Evolutionary conservation across 2,888 invertebrate species (phyloP), one percentile per base, ranked within the genome.

Genomic region (Eilema caniola): DNA sequence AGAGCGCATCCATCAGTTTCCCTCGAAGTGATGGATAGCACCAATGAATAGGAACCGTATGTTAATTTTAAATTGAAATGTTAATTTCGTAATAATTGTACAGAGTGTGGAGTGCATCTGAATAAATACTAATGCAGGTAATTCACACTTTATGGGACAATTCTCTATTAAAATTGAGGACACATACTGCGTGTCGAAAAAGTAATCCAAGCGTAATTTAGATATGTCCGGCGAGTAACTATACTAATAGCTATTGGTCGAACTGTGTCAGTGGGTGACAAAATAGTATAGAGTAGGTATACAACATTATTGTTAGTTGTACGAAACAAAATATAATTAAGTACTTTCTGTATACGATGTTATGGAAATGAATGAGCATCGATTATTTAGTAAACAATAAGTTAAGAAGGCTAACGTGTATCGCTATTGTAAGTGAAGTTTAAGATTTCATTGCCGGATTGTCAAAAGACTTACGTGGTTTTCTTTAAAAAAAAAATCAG

Each of bases 31-130:
- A 94, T 91, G 91, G 93, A 95, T 95, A 77, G 86, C 75, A 78
- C 83, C 81, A 78, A 90, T 93, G 92, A 93, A 95, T 93, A 86
- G 86, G 83, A 86, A 92, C 89, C 86, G 33, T 93, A 94, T 95
- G 93, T 80, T 91, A 94, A 95, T 94, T 71, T 77, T 77, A 86
- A 88, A 94, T 95, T 91, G 91, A 92, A 87, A 94, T 95, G 93
- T 87, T 92, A 95, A 95, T 94, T 53, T 86, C 85, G 76, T 87
- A 79, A 90, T 90, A 90, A 92, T 93, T 85, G 83, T 87, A 85
- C 87, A 79, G 85, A 86, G 87, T 69, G 72, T 66, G 59, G 37
- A 78, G 76, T 84, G 83, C 88, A 88, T 84, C 87, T 89, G 91
- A 87, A 90, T 91, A 90, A 89, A 91, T 88, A 89, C 76, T 80